Base-by-base conservation (phyloP, 2,888 invertebrate genomes). In the Orchestes rusci region DNA sequence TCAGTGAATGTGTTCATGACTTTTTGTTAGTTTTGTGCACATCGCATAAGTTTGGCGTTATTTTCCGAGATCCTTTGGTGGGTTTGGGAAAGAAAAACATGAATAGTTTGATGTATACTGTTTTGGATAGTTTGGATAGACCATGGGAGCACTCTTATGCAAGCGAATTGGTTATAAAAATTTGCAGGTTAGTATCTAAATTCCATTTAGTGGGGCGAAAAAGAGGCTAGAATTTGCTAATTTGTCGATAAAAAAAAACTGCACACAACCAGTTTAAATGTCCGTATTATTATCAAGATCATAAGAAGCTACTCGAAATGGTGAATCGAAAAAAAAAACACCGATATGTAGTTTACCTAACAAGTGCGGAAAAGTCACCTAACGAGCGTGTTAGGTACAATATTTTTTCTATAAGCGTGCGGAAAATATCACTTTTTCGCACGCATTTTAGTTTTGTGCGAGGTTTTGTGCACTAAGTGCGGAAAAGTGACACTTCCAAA, bases 1-100 rank as follows among this genome's bases (percentile, higher is more conserved):
- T 84, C 4, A 71, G 72, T 31, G 68, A 71, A 8, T 68, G 76
- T 5, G 70, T 81, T 0, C 82, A 86, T 55, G 73, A 80, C 18
- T 80, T 91, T 50, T 69, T 91, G n/a, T 51, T 80, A n/a, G 72
- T 77, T 35, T 65, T 92, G 2, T 79, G 87, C 50, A 84, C 88
- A 2, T 86, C 85, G 0, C 76, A 80, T 53, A 84, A 81, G 62
- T 64, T 78, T 58, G 91, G 91, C 4, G 74, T 92, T 8, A 79
- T 83, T 54, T 91, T 90, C 60, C 72, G 76, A 53, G 85, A 88
- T 57, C 76, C 74, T 53, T 70, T 73, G 2, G 63, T 81, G 18
- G 84, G 83, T 19, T 72, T 76, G 29, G 69, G 74, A n/a, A 74
- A 73, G 53, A 67, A 69, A 2, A 51, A 59, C 16, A 73, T 76